These are phyloP conservation scores for Plebejus argus DNA, from an alignment of 2,888 invertebrate genomes.

Conservation along the genomic window DNA sequence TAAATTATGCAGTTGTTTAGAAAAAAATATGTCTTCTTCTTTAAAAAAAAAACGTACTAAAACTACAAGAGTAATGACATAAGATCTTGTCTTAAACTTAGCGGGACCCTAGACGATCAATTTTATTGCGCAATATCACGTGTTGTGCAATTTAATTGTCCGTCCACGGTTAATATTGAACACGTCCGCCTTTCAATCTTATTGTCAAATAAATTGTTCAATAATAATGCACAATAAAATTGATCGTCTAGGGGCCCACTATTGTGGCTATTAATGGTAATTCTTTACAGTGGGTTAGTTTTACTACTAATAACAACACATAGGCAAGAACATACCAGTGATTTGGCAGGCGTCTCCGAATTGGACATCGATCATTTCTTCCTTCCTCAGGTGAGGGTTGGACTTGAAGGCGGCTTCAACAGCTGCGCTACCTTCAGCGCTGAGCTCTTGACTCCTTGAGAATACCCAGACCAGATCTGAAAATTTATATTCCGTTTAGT, in stretches of 20 bases:
- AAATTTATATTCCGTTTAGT: constrained; percentile 10
- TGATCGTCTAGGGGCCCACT: background rate
- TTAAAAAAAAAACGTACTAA: too few relatives aligned
- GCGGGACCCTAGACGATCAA: too few relatives aligned
- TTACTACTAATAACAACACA: too few relatives aligned
- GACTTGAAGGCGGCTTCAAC: constrained; percentile 12
- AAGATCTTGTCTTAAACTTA: too few relatives aligned
- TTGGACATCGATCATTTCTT: constrained; percentile 11
- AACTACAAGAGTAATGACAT: too few relatives aligned
- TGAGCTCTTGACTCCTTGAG: constrained; percentile 20
- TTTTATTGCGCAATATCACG: too few relatives aligned
- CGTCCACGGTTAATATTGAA: too few relatives aligned
- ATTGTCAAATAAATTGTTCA: too few relatives aligned
- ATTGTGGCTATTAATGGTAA: background rate
- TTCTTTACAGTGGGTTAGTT: background rate
- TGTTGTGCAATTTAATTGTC: too few relatives aligned
- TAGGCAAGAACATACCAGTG: background rate
- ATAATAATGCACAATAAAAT: too few relatives aligned
- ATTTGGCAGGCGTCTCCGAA: constrained; percentile 16
- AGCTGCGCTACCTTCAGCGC: background rate
- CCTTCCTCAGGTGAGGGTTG: background rate
- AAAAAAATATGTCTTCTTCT: background rate
- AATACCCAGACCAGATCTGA: constrained; percentile 30
- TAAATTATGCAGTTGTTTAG: background rate
- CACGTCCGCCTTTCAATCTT: too few relatives aligned